Base-by-base conservation (phyloP, 2,797 vertebrate genomes). In the Parauchenoglanis ngamensis region DNA sequence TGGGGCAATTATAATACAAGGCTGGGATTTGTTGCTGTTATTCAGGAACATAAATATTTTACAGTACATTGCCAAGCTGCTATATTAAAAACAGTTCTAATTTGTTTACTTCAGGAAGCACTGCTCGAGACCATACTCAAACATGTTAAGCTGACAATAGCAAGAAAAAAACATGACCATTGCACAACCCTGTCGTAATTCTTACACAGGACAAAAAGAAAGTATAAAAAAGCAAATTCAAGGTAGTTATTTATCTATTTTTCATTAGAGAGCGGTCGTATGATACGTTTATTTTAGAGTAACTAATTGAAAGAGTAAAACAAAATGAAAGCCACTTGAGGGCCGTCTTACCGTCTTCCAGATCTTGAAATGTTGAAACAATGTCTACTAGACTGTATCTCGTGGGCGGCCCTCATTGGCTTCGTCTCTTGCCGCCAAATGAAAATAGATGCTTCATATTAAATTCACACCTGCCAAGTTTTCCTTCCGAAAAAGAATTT, bases 391-490 rank as follows among this genome's bases (percentile, higher is more conserved):
- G 94, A 92, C 92, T 92, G 91, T 88, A 40, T 87, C 84, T 86
- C 79, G 83, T 19, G 85, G 19, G 68, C 63, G 85, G 82, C 89
- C 84, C 83, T 85, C 93, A 90, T 92, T 83, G 89, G 67, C 89
- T 90, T 95, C 92, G 93, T 93, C 90, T 93, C 86, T 88, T 89
- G 85, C 89, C 90, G 88, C 88, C 54, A 23, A 90, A 83, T 49
- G 67, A 85, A 79, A 89, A 19, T 7, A 83, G 91, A 70, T 65
- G 21, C 83, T 89, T 85, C 95, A 95, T 95, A 89, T 86, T 92
- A 89, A 76, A 35, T 23, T 40, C 85, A 88, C 87, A 90, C 84
- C 63, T 76, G 88, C 63, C 12, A 28, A 81, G 31, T 6, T 80
- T 79, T 79, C 21, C 75, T 76, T 59, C 49, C 12, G 49, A 68